Evolutionary conservation across 2,797 vertebrate genomes (phyloP), one percentile per base, ranked within the genome.

Genomic region (Hydrolagus colliei): DNA sequence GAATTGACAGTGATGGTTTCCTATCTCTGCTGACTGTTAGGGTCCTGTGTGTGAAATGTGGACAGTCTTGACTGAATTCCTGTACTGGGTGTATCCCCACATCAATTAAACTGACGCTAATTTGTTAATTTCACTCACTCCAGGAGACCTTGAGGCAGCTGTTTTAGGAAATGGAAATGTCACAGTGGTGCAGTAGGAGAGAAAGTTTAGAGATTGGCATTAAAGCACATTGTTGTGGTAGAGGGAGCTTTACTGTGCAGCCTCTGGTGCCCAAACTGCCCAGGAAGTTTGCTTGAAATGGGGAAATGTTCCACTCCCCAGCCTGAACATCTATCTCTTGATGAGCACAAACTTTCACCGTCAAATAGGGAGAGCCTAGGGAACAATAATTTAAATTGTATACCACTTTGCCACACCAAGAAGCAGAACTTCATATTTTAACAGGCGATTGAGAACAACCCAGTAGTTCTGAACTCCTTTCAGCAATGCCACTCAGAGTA

Each of bases 231-330:
- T 67, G 62, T 80, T 80, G 62, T 22, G 78, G 75, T 77, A 77
- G 59, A 77, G 75, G 75, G 75, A 77, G 75, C 75, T 77, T 77
- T 52, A 65, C 62, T 41, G 18, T 84, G 79, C 65, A 41, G 65
- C 65, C 68, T 41, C 27, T 12, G 68, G 63, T 71, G 65, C 79
- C 41, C 16, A 35, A 65, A 63, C 79, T 68, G 16, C 52, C 75
- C 75, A 20, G 41, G 75, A 52, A 76, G 41, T n/a, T 77, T 52
- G 52, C 59, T 27, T 67, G 11, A 32, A 80, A 32, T 32, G 78
- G 62, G 12, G 67, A 80, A 67, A 27, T 22, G 27, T 80, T 71
- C 79, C 27, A 84, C 41, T 84, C 14, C 65, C 4, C 14, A 84
- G 27, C 18, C 68, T 35, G 35, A 68, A 2, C 63, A 84, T 68